Evolutionary conservation across 1,140 invertebrate species (phyloP), one percentile per base, ranked within the genome.

Genomic region (Acromyrmex heyeri): DNA sequence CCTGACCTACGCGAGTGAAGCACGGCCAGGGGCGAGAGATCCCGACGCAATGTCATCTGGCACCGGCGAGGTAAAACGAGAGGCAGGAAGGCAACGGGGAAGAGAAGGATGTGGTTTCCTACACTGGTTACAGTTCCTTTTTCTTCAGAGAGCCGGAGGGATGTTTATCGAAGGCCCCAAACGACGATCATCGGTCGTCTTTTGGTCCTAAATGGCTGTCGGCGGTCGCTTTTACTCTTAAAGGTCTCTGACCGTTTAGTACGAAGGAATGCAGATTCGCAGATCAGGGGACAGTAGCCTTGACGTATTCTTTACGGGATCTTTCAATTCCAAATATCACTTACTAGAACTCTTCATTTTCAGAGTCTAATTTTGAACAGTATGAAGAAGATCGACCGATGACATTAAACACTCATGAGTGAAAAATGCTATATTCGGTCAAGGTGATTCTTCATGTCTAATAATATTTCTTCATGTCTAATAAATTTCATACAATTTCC

Each of bases 1-100:
- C 87, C 90, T 91, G 87, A 91, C 87, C 90, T 91, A 89, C 85
- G 77, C 81, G 87, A 78, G 62, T n/a, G 50, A 59, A 44, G 61
- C 88, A 90, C 79, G 89, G 76, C 89, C 75, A 90, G 86, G 79
- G 88, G 48, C 88, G 86, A 90, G 50, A 87, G 64, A 89, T 72
- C 77, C 64, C 50, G 70, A 57, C 55, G 78, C 83, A 77, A 91
- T 88, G 81, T 91, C 87, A 87, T 88, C 72, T 70, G 85, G 70
- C 83, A 21, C 27, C 34, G 16, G n/a, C 24, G 53, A 69, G 78
- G 34, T 61, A 57, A 21, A 3, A 6, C 5, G 16, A 50, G 27
- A 72, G 34, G 34, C 1, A 67, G 21, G 16, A 18, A 5, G 67
- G 12, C 10, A 59, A 0, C 4, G 16, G 34, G 21, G 1, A 16